A percentile compares a stretch with the other conserved stretches of the same genome.
Evolutionary conservation across 2,797 vertebrate species (phyloP).

Genomic region (Chloroceryle amazona): DNA sequence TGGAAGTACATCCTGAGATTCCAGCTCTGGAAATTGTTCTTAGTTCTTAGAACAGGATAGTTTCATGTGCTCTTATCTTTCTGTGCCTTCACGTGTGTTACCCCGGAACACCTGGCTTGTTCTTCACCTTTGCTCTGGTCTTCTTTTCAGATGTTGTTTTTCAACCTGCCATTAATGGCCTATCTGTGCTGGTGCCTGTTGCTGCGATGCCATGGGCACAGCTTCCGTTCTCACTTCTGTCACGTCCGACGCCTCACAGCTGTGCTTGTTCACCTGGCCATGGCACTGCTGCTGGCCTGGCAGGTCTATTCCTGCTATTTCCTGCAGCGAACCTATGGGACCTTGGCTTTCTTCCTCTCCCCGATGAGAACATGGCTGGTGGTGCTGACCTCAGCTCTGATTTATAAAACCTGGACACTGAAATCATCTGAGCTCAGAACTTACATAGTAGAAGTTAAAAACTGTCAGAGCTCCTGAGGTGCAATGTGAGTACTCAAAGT

Average conservation of each 20-base stretch:
- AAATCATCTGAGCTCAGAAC: constrained; percentile 72
- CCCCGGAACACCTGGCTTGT: not conserved
- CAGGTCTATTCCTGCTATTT: constrained; percentile 93
- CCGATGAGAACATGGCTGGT: constrained; percentile 92
- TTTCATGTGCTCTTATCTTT: not conserved
- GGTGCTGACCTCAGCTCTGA: constrained; percentile 83
- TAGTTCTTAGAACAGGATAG: not conserved
- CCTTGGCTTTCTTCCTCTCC: constrained; percentile 89
- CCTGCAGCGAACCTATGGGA: constrained; percentile 89
- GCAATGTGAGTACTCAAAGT: not conserved
- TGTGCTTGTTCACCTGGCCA: constrained; percentile 82
- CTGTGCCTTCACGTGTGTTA: not conserved
- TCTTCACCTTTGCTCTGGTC: not conserved
- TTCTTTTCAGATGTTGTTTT: constrained; percentile 89
- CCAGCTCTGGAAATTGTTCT: not conserved
- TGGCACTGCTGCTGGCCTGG: constrained; percentile 90
- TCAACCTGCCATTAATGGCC: constrained; percentile 92
- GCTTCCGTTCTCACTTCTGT: constrained; percentile 88
- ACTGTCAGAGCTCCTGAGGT: constrained; percentile 72
- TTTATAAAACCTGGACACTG: constrained; percentile 88
- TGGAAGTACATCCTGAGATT: not conserved
- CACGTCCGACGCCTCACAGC: constrained; percentile 72
- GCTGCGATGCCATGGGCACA: constrained; percentile 88
- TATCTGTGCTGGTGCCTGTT: constrained; percentile 96
- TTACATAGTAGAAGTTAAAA: constrained; percentile 81